Conservation (phyloP, 1,140 invertebrate genomes). For the Drosophila nebulosa region DNA sequence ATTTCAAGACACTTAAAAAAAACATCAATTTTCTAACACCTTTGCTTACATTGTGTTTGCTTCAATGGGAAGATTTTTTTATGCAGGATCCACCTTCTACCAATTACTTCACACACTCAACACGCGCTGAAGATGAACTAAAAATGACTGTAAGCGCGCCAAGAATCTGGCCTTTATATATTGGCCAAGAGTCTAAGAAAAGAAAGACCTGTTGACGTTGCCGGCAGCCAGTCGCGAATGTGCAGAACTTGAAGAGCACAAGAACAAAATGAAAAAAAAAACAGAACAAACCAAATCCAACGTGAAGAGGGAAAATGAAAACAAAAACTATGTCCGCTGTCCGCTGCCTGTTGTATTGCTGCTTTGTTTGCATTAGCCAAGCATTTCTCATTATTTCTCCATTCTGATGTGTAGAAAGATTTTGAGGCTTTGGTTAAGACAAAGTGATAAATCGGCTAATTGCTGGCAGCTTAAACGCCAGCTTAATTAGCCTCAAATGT, state of each 20-base stretch:
- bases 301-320: neutral
- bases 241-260: conserved; percentile 39
- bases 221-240: conserved; percentile 22
- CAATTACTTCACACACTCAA: conserved; percentile 8
- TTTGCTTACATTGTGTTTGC: neutral
- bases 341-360: neutral
- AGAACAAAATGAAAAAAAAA: neutral
- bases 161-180: conserved; percentile 67
- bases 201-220: conserved; percentile 29
- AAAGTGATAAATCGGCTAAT: conserved; percentile 71
- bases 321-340: conserved; percentile 13
- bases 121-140: conserved; percentile 31
- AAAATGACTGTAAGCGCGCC: conserved; percentile 56
- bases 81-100: neutral
- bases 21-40: neutral
- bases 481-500: conserved; percentile 58
- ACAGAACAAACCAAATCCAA: neutral
- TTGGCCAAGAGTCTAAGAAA: conserved; percentile 41
- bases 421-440: conserved; percentile 31
- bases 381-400: conserved; percentile 23
- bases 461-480: conserved; percentile 53
- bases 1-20: no score
- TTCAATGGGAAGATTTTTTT: neutral
- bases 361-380: conserved; percentile 54
- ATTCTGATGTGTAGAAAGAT: conserved; percentile 37